These are phyloP conservation scores for Hybognathus amarus DNA, from an alignment of 2,797 vertebrate genomes.

Conservation along the genomic window DNA sequence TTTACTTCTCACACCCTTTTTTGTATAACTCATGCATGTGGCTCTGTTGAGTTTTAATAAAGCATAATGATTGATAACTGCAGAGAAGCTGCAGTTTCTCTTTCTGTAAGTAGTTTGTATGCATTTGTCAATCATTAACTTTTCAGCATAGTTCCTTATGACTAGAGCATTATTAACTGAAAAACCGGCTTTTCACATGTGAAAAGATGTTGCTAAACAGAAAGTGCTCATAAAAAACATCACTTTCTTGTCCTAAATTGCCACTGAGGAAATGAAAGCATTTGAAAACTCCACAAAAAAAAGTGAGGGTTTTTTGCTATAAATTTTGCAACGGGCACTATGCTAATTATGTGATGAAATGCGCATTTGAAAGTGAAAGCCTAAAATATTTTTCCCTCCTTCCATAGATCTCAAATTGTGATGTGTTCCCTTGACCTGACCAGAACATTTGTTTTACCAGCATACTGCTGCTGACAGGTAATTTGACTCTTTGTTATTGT, in stretches of 20 bases:
- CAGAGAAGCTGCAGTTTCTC: too few species aligned
- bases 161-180: background rate
- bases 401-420: background rate
- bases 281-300: background rate
- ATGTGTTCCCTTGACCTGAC: background rate
- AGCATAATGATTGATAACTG: too few species aligned
- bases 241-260: slow-evolving; percentile 32
- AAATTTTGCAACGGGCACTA: background rate
- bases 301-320: background rate
- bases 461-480: background rate
- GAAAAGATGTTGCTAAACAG: background rate
- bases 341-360: background rate
- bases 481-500: background rate
- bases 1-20: background rate
- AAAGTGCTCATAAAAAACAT: slow-evolving; percentile 44
- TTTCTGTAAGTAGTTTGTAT: background rate
- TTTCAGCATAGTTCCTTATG: background rate
- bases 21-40: background rate
- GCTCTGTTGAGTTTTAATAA: background rate
- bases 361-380: background rate
- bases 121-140: background rate
- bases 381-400: background rate
- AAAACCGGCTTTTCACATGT: background rate
- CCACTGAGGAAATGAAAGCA: slow-evolving; percentile 46
- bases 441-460: background rate